These are phyloP conservation scores for Tangara arthus DNA, from an alignment of 2,797 vertebrate species.

Conservation along the genomic window DNA sequence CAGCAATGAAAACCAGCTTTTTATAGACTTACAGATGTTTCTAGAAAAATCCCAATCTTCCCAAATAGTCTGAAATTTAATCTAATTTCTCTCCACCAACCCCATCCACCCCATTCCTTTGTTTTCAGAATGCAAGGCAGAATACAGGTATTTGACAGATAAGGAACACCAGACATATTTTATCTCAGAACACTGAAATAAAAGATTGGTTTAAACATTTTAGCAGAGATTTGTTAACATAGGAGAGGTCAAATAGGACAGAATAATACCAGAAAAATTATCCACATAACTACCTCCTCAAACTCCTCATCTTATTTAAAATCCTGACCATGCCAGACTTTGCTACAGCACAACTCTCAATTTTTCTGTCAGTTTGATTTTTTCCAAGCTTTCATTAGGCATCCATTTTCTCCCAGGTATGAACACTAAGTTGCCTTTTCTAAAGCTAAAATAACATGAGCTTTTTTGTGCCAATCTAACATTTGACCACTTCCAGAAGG, in stretches of 20 bases:
- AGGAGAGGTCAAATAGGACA: background rate
- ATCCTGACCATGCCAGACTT: background rate
- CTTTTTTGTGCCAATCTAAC: background rate
- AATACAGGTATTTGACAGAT: background rate
- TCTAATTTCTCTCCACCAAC: background rate
- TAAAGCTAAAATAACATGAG: background rate
- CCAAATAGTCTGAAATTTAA: background rate
- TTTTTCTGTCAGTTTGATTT: background rate
- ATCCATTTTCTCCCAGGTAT: background rate
- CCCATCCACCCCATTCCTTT: background rate
- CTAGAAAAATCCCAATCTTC: background rate
- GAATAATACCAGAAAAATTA: background rate
- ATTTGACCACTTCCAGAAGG: background rate
- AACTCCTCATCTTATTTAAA: background rate
- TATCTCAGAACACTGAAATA: background rate
- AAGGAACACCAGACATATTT: background rate
- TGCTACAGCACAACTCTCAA: background rate
- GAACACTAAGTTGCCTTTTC: background rate
- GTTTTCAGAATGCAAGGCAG: background rate
- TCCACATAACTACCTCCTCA: background rate
- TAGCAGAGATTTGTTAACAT: background rate
- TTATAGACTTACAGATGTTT: background rate
- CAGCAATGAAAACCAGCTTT: background rate
- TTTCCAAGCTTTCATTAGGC: background rate
- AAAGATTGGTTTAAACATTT: background rate